Evolutionary conservation across 2,888 invertebrate genomes (phyloP), one percentile per base, ranked within the genome.

Genomic region (Acleris literana): DNA sequence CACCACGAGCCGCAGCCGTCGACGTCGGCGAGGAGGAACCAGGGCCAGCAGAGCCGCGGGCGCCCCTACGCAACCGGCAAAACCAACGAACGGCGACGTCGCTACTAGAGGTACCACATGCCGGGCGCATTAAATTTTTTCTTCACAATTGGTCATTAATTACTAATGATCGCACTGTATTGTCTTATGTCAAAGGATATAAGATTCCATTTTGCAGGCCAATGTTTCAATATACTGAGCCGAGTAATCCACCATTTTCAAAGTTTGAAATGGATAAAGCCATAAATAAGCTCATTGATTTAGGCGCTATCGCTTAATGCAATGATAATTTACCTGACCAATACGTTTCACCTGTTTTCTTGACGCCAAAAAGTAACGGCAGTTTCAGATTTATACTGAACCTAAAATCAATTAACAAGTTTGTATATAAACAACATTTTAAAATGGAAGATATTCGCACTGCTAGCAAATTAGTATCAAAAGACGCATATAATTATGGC

Each of bases 381-480:
- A 44, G 46, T 3, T 61, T 53, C 17, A 43, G 61, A n/a, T 61
- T 61, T 25, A 61, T 61, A 11, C 16, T 61, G 7, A 61, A 61
- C 39, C 46, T 53, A 29, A 61, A 61, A 44, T 25, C 43, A 44
- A 13, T 53, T 22, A 61, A 61, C n/a, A 55, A 55, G 39, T 39
- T 33, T 18, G 55, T 55, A 6, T 18, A 39, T 55, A 16, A 22
- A 5, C 39, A 55, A 17, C 55, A 55, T 43, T 55, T 55, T 20
- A 55, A 55, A 55, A 55, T 55, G 55, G 55, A 55, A 55, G 55
- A 55, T 55, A 43, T 55, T 43, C 55, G 55, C 55, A 55, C 55
- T 11, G 55, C 55, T 33, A 43, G 9, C 11, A 55, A 55, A 39
- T 55, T 55, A 17, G 18, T 55, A 55, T 55, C 39, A 7, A 55